phyloP scores from a whole-genome alignment of 2,113 vertebrate genomes.

The Chaenocephalus aceratus region DNA sequence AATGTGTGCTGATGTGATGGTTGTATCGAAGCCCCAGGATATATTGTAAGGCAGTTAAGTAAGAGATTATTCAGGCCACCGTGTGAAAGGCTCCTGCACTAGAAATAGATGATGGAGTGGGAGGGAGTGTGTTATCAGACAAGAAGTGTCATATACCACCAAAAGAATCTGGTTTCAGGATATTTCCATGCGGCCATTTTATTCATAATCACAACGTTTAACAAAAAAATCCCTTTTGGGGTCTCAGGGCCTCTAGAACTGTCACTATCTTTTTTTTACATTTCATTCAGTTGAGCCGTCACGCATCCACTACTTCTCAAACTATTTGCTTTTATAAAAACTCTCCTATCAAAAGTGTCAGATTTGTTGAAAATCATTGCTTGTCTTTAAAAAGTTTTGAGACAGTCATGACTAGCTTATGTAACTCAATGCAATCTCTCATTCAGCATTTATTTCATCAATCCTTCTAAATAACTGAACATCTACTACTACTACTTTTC shows the following conservation, averaged over 20 bases:
- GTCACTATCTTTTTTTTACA: not conserved
- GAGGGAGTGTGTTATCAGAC: constrained; percentile 35
- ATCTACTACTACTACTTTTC: not conserved
- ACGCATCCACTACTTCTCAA: not conserved
- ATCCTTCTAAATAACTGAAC: not conserved
- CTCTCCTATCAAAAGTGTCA: constrained; percentile 6
- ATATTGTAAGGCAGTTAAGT: constrained; percentile 37
- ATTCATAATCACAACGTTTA: not conserved
- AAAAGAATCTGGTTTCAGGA: not conserved
- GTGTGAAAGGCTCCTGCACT: constrained; percentile 45
- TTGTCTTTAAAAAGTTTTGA: not conserved
- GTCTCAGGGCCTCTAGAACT: not conserved
- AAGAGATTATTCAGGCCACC: constrained; percentile 54
- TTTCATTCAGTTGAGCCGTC: not conserved
- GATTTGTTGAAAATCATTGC: not conserved
- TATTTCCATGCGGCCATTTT: not conserved
- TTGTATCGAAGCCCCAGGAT: constrained; percentile 52
- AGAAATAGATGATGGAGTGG: constrained; percentile 46
- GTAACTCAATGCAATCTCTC: not conserved
- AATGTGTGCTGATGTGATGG: constrained; percentile 49
- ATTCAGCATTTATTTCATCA: not conserved
- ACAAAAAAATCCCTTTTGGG: too few relatives aligned
- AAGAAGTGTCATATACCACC: not conserved
- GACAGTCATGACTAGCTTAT: not conserved
- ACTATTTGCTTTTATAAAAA: not conserved